Conservation (phyloP, 2,888 invertebrate species). For the Heliconius cydno region DNA sequence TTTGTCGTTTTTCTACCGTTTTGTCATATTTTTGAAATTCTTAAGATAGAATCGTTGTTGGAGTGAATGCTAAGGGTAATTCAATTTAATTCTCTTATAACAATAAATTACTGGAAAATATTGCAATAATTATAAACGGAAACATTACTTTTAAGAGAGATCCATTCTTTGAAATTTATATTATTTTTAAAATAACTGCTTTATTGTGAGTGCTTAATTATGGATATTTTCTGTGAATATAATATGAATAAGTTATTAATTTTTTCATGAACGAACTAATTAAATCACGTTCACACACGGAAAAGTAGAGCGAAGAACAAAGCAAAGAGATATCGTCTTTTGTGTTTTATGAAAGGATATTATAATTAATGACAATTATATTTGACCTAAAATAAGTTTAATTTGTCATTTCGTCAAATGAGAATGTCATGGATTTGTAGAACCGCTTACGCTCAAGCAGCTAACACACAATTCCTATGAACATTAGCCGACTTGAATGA, state of each 20-base stretch:
- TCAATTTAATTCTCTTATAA: too few species aligned
- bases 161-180: background rate
- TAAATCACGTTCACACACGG: slow-evolving; percentile 26
- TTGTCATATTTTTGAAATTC: slow-evolving; percentile 43
- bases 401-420: slow-evolving; percentile 36
- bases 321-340: slow-evolving; percentile 14
- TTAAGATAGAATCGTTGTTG: background rate
- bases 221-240: slow-evolving; percentile 19
- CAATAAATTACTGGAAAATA: background rate
- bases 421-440: slow-evolving; percentile 61
- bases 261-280: slow-evolving; percentile 18
- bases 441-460: slow-evolving; percentile 53
- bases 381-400: slow-evolving; percentile 26
- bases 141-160: background rate
- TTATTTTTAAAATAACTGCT: background rate
- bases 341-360: slow-evolving; percentile 25
- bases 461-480: slow-evolving; percentile 60
- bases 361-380: slow-evolving; percentile 15
- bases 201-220: slow-evolving; percentile 15
- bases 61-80: background rate
- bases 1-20: slow-evolving; percentile 51
- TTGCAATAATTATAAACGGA: too few species aligned
- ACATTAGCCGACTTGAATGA: slow-evolving; percentile 64
- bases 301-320: slow-evolving; percentile 18
- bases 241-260: slow-evolving; percentile 17